Evolutionary conservation across 2,888 invertebrate species (phyloP).

Genomic region (Norana najaformis): DNA sequence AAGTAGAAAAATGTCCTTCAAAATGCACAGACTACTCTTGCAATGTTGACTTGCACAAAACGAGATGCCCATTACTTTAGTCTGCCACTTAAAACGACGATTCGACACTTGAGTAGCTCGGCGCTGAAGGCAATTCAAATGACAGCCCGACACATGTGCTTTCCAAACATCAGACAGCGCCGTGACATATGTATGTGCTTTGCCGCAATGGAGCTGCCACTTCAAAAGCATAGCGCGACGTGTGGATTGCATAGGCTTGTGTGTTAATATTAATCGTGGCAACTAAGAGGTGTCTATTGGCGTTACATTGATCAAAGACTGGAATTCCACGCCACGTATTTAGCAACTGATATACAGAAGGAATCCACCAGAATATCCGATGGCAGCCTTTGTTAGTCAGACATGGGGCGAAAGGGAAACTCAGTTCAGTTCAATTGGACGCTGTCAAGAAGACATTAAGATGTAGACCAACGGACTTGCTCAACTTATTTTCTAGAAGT

Average conservation of each 20-base stretch:
- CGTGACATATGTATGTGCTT: neutral
- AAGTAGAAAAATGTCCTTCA: neutral
- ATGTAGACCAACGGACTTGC: neutral
- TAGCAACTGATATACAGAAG: neutral
- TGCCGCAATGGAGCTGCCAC: neutral
- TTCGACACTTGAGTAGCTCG: neutral
- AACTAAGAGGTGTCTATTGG: neutral
- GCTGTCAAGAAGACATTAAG: too few relatives aligned
- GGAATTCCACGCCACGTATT: neutral
- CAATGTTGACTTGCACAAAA: neutral
- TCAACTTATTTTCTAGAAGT: neutral
- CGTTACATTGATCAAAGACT: neutral
- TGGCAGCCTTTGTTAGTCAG: neutral
- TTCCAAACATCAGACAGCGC: neutral
- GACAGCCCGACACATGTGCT: neutral
- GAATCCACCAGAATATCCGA: neutral
- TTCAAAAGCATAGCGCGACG: neutral
- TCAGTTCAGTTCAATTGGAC: neutral
- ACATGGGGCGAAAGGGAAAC: neutral
- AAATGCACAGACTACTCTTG: neutral
- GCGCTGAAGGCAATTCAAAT: neutral
- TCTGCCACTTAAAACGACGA: neutral
- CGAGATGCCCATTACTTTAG: neutral
- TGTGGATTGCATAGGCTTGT: neutral
- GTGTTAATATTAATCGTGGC: neutral